A percentile compares a stretch with the other conserved stretches of the same genome.
Evolutionary conservation across 2,797 vertebrate species (phyloP).

Genomic region (Geotrypetes seraphini): DNA sequence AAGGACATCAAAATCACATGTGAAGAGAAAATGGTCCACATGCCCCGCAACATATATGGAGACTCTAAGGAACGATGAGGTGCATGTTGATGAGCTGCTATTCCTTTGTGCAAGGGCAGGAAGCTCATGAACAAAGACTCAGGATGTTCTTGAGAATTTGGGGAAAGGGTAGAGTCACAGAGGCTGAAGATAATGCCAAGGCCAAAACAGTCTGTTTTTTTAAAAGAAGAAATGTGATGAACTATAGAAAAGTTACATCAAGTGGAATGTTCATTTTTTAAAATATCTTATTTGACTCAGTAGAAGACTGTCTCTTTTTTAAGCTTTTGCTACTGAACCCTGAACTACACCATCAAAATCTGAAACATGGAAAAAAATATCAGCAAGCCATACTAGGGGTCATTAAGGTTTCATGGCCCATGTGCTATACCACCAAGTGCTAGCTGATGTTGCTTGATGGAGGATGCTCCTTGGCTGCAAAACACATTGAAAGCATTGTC

Average conservation of each 20-base stretch:
- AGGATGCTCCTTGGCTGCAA: no score
- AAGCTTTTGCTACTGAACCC: slow-evolving; percentile 48
- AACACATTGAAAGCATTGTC: no score
- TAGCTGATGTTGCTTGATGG: no score
- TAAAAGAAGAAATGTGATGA: slow-evolving; percentile 15
- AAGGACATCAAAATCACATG: slow-evolving; percentile 82
- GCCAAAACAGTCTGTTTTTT: slow-evolving; percentile 45
- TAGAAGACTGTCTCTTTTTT: slow-evolving; percentile 43
- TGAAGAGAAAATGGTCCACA: slow-evolving; percentile 87
- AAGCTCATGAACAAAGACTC: slow-evolving; percentile 22
- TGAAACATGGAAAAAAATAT: slow-evolving; percentile 8
- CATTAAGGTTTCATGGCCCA: no score
- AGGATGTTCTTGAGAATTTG: slow-evolving; percentile 26
- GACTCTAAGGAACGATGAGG: slow-evolving; percentile 91
- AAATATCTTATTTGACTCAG: slow-evolving; percentile 40
- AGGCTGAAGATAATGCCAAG: slow-evolving; percentile 34
- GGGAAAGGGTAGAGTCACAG: slow-evolving; percentile 26
- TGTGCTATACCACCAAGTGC: no score
- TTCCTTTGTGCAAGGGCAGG: slow-evolving; percentile 18
- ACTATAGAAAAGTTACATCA: slow-evolving; percentile 4
- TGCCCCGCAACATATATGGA: slow-evolving; percentile 90
- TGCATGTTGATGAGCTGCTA: no score
- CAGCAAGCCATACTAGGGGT: not conserved
- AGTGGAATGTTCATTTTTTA: slow-evolving; percentile 27
- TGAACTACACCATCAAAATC: slow-evolving; percentile 18